Base-by-base conservation (phyloP, 30 jellyfish, hydroid and myxozoan species). In the Mastigias papua region DNA sequence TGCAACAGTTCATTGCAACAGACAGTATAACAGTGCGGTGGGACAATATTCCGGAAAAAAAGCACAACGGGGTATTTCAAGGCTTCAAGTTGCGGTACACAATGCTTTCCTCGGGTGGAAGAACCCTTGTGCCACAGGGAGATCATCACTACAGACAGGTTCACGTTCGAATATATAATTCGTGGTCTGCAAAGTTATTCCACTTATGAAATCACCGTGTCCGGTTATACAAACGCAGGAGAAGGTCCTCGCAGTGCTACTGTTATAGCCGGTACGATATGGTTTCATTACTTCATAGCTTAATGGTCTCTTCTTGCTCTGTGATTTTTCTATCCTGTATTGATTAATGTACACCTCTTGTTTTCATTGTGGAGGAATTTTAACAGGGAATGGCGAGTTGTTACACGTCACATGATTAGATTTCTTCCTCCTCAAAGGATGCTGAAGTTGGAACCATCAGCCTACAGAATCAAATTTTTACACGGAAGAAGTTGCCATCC, bases 1-100 rank as follows among this genome's bases (percentile, higher is more conserved):
- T 65, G 22, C 5, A 42, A 27, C 26, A 65, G 0, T 34, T 17
- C 74, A 22, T 63, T 66, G 73, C 84, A 9, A 65, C 63, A 60
- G 34, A 67, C 75, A 2, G 25, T 1, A 11, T 65, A 8, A 62
- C 33, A 15, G 74, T 81, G 1, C 26, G 28, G 29, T 81, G 91
- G 91, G 35, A 37, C 34, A 71, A 82, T 0, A 65, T 81, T 28
- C 78, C 74, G 19, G 31, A 3, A 2, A 81, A 81, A 10, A 34
- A 64, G 62, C 29, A 63, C 73, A 81, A 81, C 28, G 91, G 91
- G 4, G 26, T 64, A 25, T 81, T 81, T 64, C 57, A 50, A 67
- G 91, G 91, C 35, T 81, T 61, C 84, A 81, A 81, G 34, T 17
- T 81, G 63, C 57, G 63, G 57, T 81, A 81, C 51, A 1, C 73